Conservation (phyloP, 2,797 vertebrate genomes). For the Cyclopterus lumpus region DNA sequence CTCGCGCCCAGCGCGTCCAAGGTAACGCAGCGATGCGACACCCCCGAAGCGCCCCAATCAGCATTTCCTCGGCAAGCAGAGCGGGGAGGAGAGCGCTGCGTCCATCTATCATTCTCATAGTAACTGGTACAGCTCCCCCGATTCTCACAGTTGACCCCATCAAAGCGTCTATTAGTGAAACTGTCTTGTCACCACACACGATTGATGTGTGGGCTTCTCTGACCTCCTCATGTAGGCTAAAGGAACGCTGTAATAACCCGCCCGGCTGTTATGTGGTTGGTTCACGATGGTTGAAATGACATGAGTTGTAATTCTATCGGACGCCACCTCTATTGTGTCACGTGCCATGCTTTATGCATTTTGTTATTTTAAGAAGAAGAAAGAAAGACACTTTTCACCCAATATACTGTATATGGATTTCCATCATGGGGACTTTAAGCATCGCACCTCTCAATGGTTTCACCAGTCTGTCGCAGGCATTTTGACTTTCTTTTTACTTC, state of each 20-base stretch:
- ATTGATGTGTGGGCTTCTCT: slow-evolving; percentile 27
- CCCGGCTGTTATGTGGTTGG: background rate
- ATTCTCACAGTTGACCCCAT: slow-evolving; percentile 50
- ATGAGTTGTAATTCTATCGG: background rate
- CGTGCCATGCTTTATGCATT: background rate
- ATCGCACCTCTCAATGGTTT: background rate
- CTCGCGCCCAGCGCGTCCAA: slow-evolving; percentile 39
- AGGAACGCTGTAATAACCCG: slow-evolving; percentile 20
- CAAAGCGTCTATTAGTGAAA: slow-evolving; percentile 48
- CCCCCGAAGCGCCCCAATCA: slow-evolving; percentile 52
- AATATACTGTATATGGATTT: background rate
- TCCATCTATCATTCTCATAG: slow-evolving; percentile 59
- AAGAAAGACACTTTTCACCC: background rate
- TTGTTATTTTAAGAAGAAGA: background rate
- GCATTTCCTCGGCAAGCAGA: slow-evolving; percentile 47
- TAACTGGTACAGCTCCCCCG: slow-evolving; percentile 45
- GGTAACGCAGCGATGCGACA: slow-evolving; percentile 45
- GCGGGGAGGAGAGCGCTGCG: slow-evolving; percentile 10
- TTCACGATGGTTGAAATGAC: background rate
- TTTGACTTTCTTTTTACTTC: background rate
- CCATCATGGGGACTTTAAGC: background rate
- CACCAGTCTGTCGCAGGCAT: background rate
- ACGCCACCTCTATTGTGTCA: background rate
- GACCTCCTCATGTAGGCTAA: slow-evolving; percentile 35
- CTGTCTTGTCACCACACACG: background rate